phyloP scores from a whole-genome alignment of 2,113 vertebrate species.

The Theropithecus gelada region DNA sequence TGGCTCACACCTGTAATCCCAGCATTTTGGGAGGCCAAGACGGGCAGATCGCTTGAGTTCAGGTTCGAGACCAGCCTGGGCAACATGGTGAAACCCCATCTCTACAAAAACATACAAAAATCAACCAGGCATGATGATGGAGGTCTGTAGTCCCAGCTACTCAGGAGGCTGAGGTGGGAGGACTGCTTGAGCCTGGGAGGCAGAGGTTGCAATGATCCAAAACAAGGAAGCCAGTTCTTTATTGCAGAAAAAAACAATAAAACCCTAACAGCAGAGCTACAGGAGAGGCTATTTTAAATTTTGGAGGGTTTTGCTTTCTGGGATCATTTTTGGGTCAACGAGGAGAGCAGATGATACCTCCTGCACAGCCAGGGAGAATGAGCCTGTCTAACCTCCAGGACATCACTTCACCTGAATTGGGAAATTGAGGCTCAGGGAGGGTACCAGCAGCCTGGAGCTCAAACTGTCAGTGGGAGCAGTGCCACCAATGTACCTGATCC shows the following conservation, averaged over 20 bases:
- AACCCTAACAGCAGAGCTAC: not conserved
- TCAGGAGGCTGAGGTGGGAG: too few relatives aligned
- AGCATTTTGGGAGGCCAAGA: too few relatives aligned
- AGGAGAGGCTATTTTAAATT: not conserved
- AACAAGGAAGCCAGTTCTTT: too few relatives aligned
- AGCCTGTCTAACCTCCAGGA: not conserved
- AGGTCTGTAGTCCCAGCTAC: too few relatives aligned
- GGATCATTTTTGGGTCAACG: not conserved
- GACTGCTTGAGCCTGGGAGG: too few relatives aligned
- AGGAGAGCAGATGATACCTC: not conserved
- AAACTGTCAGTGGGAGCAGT: not conserved
- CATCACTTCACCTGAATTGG: not conserved
- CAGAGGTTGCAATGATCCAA: too few relatives aligned
- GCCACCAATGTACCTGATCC: not conserved
- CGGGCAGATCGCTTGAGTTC: too few relatives aligned
- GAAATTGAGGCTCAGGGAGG: not conserved
- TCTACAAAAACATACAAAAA: too few relatives aligned
- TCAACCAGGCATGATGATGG: too few relatives aligned
- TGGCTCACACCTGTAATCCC: too few relatives aligned
- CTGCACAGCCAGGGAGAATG: not conserved
- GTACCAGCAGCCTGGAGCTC: not conserved
- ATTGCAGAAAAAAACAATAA: not conserved
- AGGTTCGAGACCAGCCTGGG: too few relatives aligned
- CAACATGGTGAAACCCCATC: too few relatives aligned
- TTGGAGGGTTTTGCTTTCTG: not conserved